Evolutionary conservation across 2,113 vertebrate genomes (phyloP).

Genomic region (Orycteropus afer): DNA sequence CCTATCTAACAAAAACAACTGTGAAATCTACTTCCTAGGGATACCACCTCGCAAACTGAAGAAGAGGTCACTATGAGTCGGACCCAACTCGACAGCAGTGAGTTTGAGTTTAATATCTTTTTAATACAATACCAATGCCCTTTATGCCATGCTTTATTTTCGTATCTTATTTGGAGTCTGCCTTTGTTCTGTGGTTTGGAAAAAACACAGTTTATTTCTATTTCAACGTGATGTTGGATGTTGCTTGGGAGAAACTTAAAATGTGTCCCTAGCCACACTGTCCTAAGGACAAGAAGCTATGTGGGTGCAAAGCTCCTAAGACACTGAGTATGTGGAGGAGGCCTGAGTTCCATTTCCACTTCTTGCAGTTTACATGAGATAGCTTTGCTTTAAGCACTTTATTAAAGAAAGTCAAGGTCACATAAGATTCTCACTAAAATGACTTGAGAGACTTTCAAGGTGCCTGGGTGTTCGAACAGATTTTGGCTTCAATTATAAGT

Average conservation of each 20-base stretch:
- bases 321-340: neutral
- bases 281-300: neutral
- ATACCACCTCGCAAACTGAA: too few relatives aligned
- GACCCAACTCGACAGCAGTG: too few relatives aligned
- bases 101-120: neutral
- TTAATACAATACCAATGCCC: neutral
- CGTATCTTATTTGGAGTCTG: neutral
- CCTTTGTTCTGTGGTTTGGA: neutral
- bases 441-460: neutral
- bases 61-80: too few relatives aligned
- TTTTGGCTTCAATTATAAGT: neutral
- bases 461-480: neutral
- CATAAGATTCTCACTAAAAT: neutral
- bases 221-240: neutral
- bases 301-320: rapidly evolving
- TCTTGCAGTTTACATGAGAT: neutral
- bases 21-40: too few relatives aligned
- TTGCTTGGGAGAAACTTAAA: neutral
- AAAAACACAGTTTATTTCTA: neutral
- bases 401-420: neutral
- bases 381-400: neutral
- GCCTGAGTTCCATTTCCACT: neutral
- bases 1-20: neutral
- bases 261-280: rapidly evolving
- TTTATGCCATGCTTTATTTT: neutral